A percentile compares a stretch with the other conserved stretches of the same genome.
Conservation (phyloP, 2,113 vertebrate genomes). For the Festucalex cinctus region DNA sequence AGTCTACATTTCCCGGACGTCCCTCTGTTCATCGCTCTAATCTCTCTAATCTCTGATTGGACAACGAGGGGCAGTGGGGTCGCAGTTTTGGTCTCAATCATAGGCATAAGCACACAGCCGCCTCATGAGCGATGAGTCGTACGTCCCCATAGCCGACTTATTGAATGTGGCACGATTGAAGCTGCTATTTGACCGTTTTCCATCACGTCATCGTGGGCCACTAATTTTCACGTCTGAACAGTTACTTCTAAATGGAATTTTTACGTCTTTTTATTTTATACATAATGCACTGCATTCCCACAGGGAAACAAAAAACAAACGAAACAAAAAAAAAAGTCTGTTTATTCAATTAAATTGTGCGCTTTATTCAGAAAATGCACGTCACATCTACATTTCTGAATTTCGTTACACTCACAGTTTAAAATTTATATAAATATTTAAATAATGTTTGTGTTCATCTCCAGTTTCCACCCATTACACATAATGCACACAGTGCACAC, state of each 20-base stretch:
- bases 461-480: no score
- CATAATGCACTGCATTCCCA: neutral
- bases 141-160: neutral
- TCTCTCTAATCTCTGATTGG: constrained; percentile 35
- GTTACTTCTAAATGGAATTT: neutral
- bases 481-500: no score
- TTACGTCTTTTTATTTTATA: neutral
- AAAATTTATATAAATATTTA: no score
- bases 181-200: neutral
- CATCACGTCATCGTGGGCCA: neutral
- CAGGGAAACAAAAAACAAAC: neutral
- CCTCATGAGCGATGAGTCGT: neutral
- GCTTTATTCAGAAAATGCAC: no score
- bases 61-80: neutral
- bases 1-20: neutral
- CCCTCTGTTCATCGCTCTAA: neutral
- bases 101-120: neutral
- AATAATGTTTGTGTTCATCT: no score
- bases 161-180: neutral
- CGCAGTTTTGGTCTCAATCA: neutral
- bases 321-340: neutral
- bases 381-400: no score
- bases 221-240: neutral
- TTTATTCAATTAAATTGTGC: no score
- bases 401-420: no score